phyloP scores from a whole-genome alignment of 2,113 vertebrate species.

The Smithornis capensis region DNA sequence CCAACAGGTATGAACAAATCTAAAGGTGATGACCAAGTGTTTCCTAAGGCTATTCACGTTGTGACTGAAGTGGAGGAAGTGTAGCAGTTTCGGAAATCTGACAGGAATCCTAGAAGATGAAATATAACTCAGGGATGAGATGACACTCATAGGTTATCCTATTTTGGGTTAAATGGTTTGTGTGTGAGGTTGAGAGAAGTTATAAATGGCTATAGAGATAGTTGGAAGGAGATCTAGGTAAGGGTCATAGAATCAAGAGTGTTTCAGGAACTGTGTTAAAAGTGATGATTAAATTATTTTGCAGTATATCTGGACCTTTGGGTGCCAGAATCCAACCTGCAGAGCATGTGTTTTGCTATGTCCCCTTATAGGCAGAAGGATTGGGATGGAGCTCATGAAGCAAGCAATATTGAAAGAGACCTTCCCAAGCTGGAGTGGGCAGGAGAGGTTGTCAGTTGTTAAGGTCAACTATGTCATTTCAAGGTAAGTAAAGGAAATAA shows the following conservation, averaged over 20 bases:
- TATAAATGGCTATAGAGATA: background rate
- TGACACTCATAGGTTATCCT: background rate
- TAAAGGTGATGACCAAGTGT: background rate
- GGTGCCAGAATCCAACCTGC: background rate
- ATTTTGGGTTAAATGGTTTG: background rate
- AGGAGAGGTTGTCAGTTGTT: background rate
- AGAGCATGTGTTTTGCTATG: background rate
- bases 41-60: background rate
- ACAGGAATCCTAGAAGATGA: background rate
- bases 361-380: background rate
- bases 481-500: background rate
- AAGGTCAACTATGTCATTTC: conserved; percentile 18
- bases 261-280: background rate
- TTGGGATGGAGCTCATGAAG: conserved; percentile 36
- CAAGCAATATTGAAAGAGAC: conserved; percentile 15
- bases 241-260: background rate
- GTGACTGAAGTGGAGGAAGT: background rate
- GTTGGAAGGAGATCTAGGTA: background rate
- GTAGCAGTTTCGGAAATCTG: background rate
- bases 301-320: background rate
- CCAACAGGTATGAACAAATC: background rate
- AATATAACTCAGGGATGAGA: background rate
- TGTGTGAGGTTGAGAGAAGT: background rate
- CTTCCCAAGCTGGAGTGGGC: conserved; percentile 16
- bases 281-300: background rate